phyloP scores from a whole-genome alignment of 2,888 invertebrate genomes.

The Perizoma affinitatum region DNA sequence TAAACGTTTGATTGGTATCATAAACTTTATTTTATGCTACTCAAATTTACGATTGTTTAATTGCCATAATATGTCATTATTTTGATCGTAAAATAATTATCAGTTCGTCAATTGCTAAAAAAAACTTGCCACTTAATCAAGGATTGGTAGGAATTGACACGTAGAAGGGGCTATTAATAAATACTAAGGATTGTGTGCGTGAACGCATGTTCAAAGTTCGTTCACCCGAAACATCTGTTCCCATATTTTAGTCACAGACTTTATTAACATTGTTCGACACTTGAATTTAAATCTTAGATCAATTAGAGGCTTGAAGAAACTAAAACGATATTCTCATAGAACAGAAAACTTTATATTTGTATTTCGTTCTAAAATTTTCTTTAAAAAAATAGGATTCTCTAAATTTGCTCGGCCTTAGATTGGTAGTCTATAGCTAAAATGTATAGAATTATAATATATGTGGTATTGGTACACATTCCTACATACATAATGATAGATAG shows the following conservation, averaged over 20 bases:
- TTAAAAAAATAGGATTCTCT: too few relatives aligned
- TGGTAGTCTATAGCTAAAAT: too few relatives aligned
- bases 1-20: constrained; percentile 32
- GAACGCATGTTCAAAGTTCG: constrained; percentile 60
- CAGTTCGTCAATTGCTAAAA: constrained; percentile 30
- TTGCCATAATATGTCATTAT: constrained; percentile 34
- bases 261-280: constrained; percentile 58
- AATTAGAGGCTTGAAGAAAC: constrained; percentile 3
- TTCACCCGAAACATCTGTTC: constrained; percentile 81
- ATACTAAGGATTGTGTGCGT: constrained; percentile 48
- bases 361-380: too few relatives aligned
- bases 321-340: too few relatives aligned
- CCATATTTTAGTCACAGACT: constrained; percentile 71
- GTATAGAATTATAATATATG: too few relatives aligned
- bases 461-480: too few relatives aligned
- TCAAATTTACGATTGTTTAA: constrained; percentile 34
- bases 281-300: constrained; percentile 49
- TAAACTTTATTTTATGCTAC: constrained; percentile 36
- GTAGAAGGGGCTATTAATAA: constrained; percentile 60
- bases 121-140: constrained; percentile 24
- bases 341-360: too few relatives aligned
- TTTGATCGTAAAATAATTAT: constrained; percentile 33
- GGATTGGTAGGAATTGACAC: constrained; percentile 45
- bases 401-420: too few relatives aligned
- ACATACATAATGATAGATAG: too few relatives aligned